Evolutionary conservation across 2,888 invertebrate species (phyloP).

Genomic region (Ophioninae sp.): DNA sequence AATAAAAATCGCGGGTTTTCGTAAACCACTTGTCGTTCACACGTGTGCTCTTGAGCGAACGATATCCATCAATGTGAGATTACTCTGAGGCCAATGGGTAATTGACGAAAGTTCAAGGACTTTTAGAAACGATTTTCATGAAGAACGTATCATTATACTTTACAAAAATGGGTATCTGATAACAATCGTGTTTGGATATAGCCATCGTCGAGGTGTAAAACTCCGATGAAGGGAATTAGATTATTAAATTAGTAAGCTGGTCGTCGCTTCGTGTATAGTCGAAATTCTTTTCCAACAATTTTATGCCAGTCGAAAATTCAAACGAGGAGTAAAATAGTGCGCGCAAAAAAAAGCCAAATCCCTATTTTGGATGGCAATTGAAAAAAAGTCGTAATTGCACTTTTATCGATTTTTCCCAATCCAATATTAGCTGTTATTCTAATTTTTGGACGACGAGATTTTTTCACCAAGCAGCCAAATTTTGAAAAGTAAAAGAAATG

Average conservation of each 20-base stretch:
- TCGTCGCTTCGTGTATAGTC: neutral
- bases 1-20: neutral
- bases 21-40: neutral
- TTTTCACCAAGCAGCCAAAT: no score
- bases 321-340: neutral
- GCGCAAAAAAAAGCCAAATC: neutral
- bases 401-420: neutral
- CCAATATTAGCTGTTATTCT: neutral
- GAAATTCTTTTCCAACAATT: neutral
- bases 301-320: neutral
- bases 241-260: neutral
- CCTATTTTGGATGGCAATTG: neutral
- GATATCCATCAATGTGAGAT: neutral
- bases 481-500: no score
- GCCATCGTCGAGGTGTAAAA: neutral
- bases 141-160: neutral
- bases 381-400: neutral
- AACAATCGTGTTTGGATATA: neutral
- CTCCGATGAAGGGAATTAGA: neutral
- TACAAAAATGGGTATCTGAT: neutral
- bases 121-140: neutral
- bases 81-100: neutral
- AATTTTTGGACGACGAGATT: no score
- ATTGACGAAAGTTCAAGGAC: neutral
- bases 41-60: neutral